phyloP scores from a whole-genome alignment of 1,140 invertebrate genomes.

The Mycetomoellerius zeteki region DNA sequence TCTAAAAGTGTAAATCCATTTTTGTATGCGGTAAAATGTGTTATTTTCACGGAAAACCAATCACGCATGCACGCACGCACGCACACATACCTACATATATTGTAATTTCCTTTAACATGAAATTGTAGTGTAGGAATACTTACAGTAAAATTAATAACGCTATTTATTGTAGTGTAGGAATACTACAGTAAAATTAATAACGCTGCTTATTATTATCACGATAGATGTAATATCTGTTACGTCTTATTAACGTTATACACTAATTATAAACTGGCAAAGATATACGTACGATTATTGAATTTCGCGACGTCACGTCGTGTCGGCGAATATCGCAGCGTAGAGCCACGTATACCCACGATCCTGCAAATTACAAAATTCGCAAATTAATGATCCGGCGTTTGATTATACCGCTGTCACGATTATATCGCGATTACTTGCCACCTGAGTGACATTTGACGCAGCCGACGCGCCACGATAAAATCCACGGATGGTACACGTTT shows the following conservation, averaged over 20 bases:
- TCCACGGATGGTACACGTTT: conserved; percentile 32
- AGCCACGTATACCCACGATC: conserved; percentile 1
- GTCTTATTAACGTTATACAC: not conserved
- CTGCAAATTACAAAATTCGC: conserved; percentile 57
- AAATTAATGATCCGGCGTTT: conserved; percentile 57
- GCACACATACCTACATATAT: too few species aligned
- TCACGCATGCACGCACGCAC: too few species aligned
- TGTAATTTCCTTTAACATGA: too few species aligned
- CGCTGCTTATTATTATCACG: not conserved
- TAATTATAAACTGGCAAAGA: conserved; percentile 37
- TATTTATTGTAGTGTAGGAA: too few species aligned
- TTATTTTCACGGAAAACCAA: too few species aligned
- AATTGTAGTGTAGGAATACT: too few species aligned
- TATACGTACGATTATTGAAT: conserved; percentile 38
- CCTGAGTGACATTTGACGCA: conserved; percentile 57
- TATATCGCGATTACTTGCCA: conserved; percentile 61
- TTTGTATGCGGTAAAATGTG: too few species aligned
- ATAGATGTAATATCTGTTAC: not conserved
- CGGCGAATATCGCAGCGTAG: conserved; percentile 1
- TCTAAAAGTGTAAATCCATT: too few species aligned
- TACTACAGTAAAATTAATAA: not conserved
- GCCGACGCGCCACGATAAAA: conserved; percentile 39
- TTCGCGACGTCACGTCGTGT: not conserved
- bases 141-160: not conserved
- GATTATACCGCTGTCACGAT: conserved; percentile 57